phyloP scores from a whole-genome alignment of 2,888 invertebrate genomes.

The Tenodera sinensis region DNA sequence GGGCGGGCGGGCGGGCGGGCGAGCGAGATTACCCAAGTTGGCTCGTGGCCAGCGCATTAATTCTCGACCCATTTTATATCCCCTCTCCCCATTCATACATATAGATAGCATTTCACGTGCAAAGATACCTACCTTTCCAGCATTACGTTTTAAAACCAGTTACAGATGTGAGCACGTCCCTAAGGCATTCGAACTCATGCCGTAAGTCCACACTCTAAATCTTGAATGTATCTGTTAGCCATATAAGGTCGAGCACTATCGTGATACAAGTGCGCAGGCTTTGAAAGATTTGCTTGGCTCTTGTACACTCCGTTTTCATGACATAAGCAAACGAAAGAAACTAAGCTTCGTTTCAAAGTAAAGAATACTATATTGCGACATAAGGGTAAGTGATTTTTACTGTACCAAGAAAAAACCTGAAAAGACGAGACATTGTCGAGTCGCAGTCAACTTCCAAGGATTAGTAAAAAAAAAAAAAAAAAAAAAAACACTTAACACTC shows the following conservation, averaged over 20 bases:
- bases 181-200: background rate
- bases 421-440: no score
- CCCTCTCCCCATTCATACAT: background rate
- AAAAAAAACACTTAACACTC: no score
- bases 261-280: background rate
- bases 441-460: no score
- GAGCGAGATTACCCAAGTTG: conserved; percentile 25
- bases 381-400: no score
- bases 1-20: no score
- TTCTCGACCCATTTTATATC: conserved; percentile 16
- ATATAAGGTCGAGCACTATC: background rate
- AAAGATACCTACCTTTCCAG: background rate
- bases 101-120: background rate
- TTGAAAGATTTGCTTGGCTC: background rate
- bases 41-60: conserved; percentile 25
- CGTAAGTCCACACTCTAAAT: no score
- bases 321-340: no score
- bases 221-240: no score
- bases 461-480: no score
- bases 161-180: background rate
- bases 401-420: no score
- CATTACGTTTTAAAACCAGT: background rate
- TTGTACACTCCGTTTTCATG: background rate
- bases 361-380: no score
- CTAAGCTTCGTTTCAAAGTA: no score